These are phyloP conservation scores for Drosophila sordidula DNA, from an alignment of 2,888 invertebrate genomes.

Conservation along the genomic window DNA sequence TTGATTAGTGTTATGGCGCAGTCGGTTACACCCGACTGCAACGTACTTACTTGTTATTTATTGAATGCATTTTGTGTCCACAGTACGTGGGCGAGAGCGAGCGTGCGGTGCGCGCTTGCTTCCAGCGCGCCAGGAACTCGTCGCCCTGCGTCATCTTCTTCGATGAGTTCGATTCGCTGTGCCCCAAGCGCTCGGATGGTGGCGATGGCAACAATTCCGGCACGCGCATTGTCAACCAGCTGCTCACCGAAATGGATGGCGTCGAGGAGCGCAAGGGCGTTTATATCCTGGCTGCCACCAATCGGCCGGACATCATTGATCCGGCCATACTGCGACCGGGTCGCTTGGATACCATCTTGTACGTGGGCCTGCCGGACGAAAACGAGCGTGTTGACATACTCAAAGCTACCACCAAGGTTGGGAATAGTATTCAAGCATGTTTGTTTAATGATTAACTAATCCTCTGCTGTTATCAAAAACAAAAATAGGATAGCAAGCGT, in stretches of 20 bases:
- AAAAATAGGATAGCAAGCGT: constrained; percentile 90
- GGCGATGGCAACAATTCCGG: constrained; percentile 90
- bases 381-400: constrained; percentile 95
- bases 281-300: constrained; percentile 97
- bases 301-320: constrained; percentile 98
- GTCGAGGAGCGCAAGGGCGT: constrained; percentile 96
- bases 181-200: constrained; percentile 92
- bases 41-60: too few species aligned
- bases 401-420: constrained; percentile 93
- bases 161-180: constrained; percentile 98
- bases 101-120: constrained; percentile 97
- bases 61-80: constrained; percentile 46
- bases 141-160: constrained; percentile 99
- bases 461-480: neutral
- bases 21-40: too few species aligned
- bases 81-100: constrained; percentile 99
- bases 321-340: constrained; percentile 96
- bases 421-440: neutral
- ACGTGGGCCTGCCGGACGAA: constrained; percentile 93
- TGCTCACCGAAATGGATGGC: constrained; percentile 99
- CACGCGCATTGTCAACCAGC: constrained; percentile 96
- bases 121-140: constrained; percentile 96
- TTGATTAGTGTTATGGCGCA: too few species aligned
- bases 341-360: constrained; percentile 94
- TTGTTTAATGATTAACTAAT: neutral